Base-by-base conservation (phyloP, 2,888 invertebrate species). In the Venusia cambrica region DNA sequence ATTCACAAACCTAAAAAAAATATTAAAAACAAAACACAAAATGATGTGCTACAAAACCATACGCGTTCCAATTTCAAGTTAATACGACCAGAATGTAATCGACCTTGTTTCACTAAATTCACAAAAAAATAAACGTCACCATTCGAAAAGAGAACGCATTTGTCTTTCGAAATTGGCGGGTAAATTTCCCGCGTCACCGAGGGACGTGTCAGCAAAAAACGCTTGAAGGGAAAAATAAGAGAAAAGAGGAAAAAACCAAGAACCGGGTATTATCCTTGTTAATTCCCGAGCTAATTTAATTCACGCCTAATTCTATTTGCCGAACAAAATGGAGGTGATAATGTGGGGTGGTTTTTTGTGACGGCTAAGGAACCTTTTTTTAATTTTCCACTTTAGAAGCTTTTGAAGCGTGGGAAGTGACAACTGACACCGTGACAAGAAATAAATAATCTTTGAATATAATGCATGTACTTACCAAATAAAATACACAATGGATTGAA, bases 251-350 rank as follows among this genome's bases (percentile, higher is more conserved):
- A 79, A 66, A 74, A 68, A 62, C 51, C 66, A 65, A 69, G 62
- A 72, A 70, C 64, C 70, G 64, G 67, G 76, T 71, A 85, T 87
- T 85, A 87, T 85, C 84, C 85, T 74, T 83, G 85, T 81, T 87
- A 87, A 85, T 85, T 75, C 84, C 69, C 68, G 62, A 74, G 75
- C 71, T 84, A 85, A 87, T 87, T 83, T 80, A 84, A 85, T 87
- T 85, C 79, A 57, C 78, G 77, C 80, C 73, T 85, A 85, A 87
- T 85, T 85, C 85, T 85, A 87, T 85, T 87, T 84, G 76, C 73
- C 55, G 75, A 79, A 79, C 53, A 77, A 77, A 83, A 79, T 73
- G 80, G 73, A 78, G 73, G 85, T 80, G 84, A 81, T 85, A 87
- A 87, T 85, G 76, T 73, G 67, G 66, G 74, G 70, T 70, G 65